Evolutionary conservation across 2,797 vertebrate species (phyloP).

Genomic region (Falco rusticolus): DNA sequence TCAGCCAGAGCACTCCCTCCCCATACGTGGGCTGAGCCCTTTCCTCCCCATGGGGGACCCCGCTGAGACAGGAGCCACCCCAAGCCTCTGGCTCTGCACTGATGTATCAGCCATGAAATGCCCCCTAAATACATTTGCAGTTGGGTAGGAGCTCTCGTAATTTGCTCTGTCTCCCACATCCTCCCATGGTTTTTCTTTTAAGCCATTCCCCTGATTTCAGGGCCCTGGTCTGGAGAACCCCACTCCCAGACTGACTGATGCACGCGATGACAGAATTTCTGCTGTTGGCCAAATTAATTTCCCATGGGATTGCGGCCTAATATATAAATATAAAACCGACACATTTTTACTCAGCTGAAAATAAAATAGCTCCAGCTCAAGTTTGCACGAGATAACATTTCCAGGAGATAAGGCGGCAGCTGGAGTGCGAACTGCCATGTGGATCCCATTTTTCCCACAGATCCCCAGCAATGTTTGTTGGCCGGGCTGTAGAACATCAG

Average conservation of each 20-base stretch:
- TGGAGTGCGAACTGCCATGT: background rate
- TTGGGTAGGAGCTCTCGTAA: background rate
- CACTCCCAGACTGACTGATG: conserved; percentile 62
- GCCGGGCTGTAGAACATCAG: background rate
- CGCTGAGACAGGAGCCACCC: fast-evolving
- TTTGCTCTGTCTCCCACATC: background rate
- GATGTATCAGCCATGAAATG: background rate
- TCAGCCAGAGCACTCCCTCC: background rate
- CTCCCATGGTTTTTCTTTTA: background rate
- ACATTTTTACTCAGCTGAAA: conserved; percentile 20
- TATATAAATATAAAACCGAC: conserved; percentile 55
- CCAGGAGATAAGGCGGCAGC: conserved; percentile 38
- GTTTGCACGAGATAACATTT: background rate
- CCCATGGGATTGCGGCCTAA: conserved; percentile 8
- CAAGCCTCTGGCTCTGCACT: fast-evolving
- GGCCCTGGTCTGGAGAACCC: conserved; percentile 26
- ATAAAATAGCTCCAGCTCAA: conserved; percentile 20
- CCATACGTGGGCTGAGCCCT: background rate
- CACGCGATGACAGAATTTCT: conserved; percentile 38
- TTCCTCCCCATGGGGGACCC: background rate
- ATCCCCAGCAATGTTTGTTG: background rate
- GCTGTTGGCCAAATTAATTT: conserved; percentile 53
- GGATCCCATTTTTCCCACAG: conserved; percentile 53
- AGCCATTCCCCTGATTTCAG: background rate
- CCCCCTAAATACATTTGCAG: background rate